A percentile compares a stretch with the other conserved stretches of the same genome.
These are phyloP conservation scores for Ostrea edulis DNA, from an alignment of 1,140 invertebrate genomes.

Conservation along the genomic window DNA sequence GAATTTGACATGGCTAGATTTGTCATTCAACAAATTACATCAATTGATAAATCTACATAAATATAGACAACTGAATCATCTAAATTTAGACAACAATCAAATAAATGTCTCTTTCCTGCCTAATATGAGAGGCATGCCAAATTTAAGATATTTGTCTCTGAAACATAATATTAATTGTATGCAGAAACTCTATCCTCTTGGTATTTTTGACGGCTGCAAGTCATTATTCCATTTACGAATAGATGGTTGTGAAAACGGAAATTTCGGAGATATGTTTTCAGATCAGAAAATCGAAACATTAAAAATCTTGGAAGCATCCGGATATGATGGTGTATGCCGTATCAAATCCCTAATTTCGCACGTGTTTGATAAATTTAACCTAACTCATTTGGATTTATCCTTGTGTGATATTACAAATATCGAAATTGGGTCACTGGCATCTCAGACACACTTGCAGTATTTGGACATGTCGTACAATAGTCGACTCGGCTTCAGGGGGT, in stretches of 20 bases:
- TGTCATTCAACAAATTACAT: neutral
- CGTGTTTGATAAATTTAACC: neutral
- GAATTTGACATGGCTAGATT: neutral
- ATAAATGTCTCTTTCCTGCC: neutral
- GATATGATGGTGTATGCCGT: neutral
- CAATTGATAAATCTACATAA: neutral
- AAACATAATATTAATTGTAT: neutral
- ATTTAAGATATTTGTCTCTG: neutral
- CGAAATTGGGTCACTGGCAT: conserved; percentile 15
- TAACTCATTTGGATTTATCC: conserved; percentile 43
- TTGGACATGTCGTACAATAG: conserved; percentile 47
- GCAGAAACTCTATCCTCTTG: neutral
- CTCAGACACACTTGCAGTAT: neutral
- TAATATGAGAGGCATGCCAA: neutral
- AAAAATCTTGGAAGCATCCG: conserved; percentile 38
- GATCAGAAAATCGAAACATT: neutral
- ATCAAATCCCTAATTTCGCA: neutral
- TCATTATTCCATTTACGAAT: conserved; percentile 22
- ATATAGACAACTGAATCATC: neutral
- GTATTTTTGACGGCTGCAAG: neutral
- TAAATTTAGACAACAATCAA: neutral
- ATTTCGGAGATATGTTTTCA: conserved; percentile 18
- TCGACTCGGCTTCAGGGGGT: conserved; percentile 22
- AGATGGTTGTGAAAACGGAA: neutral
- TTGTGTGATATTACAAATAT: conserved; percentile 38